A percentile compares a stretch with the other conserved stretches of the same genome.
Evolutionary conservation across 2,888 invertebrate genomes (phyloP).

Genomic region (Xylophagus ater): DNA sequence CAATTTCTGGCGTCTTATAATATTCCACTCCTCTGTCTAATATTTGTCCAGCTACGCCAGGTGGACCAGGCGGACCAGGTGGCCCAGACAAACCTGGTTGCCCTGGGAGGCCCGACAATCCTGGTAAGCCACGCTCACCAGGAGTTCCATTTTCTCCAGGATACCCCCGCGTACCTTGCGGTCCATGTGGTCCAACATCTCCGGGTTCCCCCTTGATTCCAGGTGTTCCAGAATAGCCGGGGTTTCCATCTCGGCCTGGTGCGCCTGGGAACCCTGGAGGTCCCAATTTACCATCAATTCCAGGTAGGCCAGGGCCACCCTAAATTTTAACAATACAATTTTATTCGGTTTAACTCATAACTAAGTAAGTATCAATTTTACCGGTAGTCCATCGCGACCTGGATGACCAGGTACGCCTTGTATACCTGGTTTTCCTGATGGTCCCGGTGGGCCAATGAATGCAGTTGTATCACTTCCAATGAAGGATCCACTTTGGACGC

Average conservation of each 20-base stretch:
- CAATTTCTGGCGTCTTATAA: neutral
- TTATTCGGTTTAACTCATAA: constrained; percentile 24
- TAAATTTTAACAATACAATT: constrained; percentile 50
- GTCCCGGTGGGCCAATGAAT: constrained; percentile 17
- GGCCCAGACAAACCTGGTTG: constrained; percentile 40
- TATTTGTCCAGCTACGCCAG: constrained; percentile 5
- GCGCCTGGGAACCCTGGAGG: constrained; percentile 44
- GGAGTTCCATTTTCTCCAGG: constrained; percentile 53
- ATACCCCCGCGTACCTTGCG: constrained; percentile 56
- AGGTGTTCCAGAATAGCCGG: constrained; percentile 8
- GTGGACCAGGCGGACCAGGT: constrained; percentile 26
- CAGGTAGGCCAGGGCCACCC: constrained; percentile 50
- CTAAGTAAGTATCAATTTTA: constrained; percentile 20
- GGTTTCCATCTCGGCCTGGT: constrained; percentile 25
- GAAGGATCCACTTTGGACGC: too few relatives aligned
- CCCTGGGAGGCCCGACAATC: constrained; percentile 46
- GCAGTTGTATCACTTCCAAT: too few relatives aligned
- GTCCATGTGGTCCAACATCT: constrained; percentile 44
- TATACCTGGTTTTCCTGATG: constrained; percentile 29
- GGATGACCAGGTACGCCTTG: constrained; percentile 47
- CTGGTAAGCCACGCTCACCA: constrained; percentile 42
- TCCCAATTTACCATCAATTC: constrained; percentile 50
- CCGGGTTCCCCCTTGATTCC: constrained; percentile 43
- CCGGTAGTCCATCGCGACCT: constrained; percentile 22
- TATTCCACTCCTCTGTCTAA: neutral